Base-by-base conservation (phyloP, 2,797 vertebrate species). In the Hippocampus kuda region DNA sequence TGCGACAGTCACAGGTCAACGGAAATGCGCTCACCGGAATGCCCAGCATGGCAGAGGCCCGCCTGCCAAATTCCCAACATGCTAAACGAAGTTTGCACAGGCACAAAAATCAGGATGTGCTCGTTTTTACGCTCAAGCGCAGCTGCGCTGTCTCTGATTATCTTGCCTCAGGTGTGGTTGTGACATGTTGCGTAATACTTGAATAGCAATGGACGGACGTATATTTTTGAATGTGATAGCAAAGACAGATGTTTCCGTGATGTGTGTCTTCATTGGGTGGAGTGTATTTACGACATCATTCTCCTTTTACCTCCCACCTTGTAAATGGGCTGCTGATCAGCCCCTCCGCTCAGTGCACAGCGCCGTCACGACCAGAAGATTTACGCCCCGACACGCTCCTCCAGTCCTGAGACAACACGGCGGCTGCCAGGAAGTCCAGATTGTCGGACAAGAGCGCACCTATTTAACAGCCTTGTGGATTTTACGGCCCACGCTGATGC, bases 301-400 rank as follows among this genome's bases (percentile, higher is more conserved):
- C 24, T 49, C n/a, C 8, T 65, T 65, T 65, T 27, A 48, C 63
- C 44, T 65, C 42, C 63, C 27, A 38, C 59, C 59, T 61, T 61
- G 44, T 46, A 65, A 27, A 65, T 48, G 63, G 8, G 62, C n/a
- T 64, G 41, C 62, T 26, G 11, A 26, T 48, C 44, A 65, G n/a
- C 44, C 46, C 44, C 15, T 27, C 16, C 18, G 27, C 30, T 61
- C 59, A 24, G 57, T 70, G 83, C 75, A 81, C 74, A 69, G 70
- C 76, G 70, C 73, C 70, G 70, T 79, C 80, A 79, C 83, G 72
- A 70, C 70, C 42, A 49, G 61, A 70, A 78, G 78, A 89, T 88
- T 90, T 89, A 86, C 73, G 75, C 72, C 59, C 83, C 84, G 82
- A 89, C 82, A 85, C 83, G 76, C 75, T 83, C 81, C 84, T 85